Conservation (phyloP, 2,888 invertebrate species). For the Crocallis elinguaria region DNA sequence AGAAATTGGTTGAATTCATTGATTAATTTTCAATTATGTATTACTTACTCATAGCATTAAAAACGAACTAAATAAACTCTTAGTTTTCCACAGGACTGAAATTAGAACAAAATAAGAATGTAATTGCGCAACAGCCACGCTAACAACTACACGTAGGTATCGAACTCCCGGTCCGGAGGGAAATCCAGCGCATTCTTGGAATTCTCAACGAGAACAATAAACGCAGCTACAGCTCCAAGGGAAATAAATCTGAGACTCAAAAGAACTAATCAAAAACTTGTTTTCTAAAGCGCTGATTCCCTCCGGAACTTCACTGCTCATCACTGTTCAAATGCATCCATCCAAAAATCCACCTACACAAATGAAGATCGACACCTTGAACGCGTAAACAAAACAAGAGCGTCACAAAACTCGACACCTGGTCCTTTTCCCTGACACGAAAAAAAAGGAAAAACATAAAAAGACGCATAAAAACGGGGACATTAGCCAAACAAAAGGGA, state of each 20-base stretch:
- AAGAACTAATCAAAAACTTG: neutral
- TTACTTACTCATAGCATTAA: too few species aligned
- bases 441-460: slow-evolving; percentile 46
- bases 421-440: slow-evolving; percentile 54
- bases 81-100: too few species aligned
- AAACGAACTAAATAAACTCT: too few species aligned
- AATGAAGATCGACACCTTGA: slow-evolving; percentile 45
- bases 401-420: slow-evolving; percentile 65
- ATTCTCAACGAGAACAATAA: slow-evolving; percentile 27
- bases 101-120: neutral
- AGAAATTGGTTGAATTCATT: too few species aligned
- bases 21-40: too few species aligned
- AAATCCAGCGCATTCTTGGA: slow-evolving; percentile 27
- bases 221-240: slow-evolving; percentile 5
- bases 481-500: slow-evolving; percentile 77
- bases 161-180: slow-evolving; percentile 16
- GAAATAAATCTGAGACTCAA: neutral
- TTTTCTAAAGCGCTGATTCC: neutral
- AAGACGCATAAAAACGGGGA: slow-evolving; percentile 56
- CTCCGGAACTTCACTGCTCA: neutral
- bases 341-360: slow-evolving; percentile 46
- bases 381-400: slow-evolving; percentile 57
- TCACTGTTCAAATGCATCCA: slow-evolving; percentile 9
- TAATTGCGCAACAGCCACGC: neutral
- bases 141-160: slow-evolving; percentile 3